Evolutionary conservation across 2,888 invertebrate genomes (phyloP).

Genomic region (Lomographa bimaculata): DNA sequence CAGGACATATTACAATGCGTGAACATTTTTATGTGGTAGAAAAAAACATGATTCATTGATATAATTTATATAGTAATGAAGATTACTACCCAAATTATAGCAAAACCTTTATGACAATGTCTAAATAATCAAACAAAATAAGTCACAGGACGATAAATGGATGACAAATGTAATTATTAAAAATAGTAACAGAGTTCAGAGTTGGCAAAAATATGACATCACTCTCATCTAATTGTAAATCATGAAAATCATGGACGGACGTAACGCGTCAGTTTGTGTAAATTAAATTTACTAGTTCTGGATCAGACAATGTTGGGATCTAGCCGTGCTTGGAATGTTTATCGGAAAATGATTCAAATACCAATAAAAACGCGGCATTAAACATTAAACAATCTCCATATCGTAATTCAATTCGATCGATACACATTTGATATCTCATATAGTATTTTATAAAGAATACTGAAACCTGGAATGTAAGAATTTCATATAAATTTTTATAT

Average conservation of each 20-base stretch:
- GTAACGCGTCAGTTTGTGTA: slow-evolving; percentile 16
- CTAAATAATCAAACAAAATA: slow-evolving; percentile 11
- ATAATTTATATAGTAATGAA: slow-evolving; percentile 5
- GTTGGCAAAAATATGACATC: slow-evolving; percentile 25
- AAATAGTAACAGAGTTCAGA: slow-evolving; percentile 6
- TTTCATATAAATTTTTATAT: slow-evolving; percentile 29
- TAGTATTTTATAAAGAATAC: slow-evolving; percentile 40
- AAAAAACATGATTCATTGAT: slow-evolving; percentile 2
- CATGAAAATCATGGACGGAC: slow-evolving; percentile 23
- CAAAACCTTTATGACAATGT: slow-evolving; percentile 11
- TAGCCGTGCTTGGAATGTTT: slow-evolving; percentile 17
- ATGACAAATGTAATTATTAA: neutral
- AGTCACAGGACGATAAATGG: slow-evolving; percentile 5
- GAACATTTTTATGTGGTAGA: neutral
- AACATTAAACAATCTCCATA: slow-evolving; percentile 3
- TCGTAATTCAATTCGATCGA: no score
- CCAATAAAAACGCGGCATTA: slow-evolving; percentile 9
- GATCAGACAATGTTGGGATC: slow-evolving; percentile 6
- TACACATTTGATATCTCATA: no score
- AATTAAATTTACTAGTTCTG: slow-evolving; percentile 14
- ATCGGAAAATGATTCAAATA: slow-evolving; percentile 3
- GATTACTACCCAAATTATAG: slow-evolving; percentile 9
- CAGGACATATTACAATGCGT: slow-evolving; percentile 4
- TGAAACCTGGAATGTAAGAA: slow-evolving; percentile 57
- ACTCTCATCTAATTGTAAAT: slow-evolving; percentile 15